Evolutionary conservation across 2,113 vertebrate genomes (phyloP).

Genomic region (Haemorhous mexicanus): DNA sequence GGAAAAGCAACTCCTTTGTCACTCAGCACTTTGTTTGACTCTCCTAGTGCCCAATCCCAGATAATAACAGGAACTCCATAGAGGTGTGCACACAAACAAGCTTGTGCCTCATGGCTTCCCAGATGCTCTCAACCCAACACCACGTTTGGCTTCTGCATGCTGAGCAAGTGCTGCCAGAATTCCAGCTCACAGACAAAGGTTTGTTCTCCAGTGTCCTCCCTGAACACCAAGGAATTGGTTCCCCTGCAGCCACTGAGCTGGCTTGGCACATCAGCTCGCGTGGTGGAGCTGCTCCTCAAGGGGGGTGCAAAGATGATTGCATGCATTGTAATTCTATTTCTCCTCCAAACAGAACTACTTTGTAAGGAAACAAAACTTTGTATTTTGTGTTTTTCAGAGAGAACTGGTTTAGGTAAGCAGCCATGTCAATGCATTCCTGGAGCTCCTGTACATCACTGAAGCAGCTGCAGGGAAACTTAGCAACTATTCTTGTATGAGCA

Average conservation of each 20-base stretch:
- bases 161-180: neutral
- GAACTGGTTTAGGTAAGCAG: neutral
- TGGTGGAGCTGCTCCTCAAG: neutral
- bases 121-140: neutral
- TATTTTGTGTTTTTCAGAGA: neutral
- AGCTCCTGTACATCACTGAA: neutral
- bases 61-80: neutral
- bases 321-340: neutral
- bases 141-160: neutral
- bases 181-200: neutral
- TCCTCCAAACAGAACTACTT: neutral
- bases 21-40: neutral
- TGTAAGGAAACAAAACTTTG: neutral
- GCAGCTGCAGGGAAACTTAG: neutral
- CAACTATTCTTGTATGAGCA: fast-evolving
- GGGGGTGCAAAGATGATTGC: neutral
- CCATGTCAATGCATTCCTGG: neutral
- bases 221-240: neutral
- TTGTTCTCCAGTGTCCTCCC: neutral
- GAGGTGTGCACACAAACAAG: neutral
- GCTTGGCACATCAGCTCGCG: neutral
- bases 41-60: neutral
- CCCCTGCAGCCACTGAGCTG: neutral
- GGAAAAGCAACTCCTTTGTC: neutral
- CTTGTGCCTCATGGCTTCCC: neutral